Percentiles rank a stretch among this genome's conserved stretches.
Conservation (phyloP, 1,140 invertebrate species). For the Eulimnadia texana region DNA sequence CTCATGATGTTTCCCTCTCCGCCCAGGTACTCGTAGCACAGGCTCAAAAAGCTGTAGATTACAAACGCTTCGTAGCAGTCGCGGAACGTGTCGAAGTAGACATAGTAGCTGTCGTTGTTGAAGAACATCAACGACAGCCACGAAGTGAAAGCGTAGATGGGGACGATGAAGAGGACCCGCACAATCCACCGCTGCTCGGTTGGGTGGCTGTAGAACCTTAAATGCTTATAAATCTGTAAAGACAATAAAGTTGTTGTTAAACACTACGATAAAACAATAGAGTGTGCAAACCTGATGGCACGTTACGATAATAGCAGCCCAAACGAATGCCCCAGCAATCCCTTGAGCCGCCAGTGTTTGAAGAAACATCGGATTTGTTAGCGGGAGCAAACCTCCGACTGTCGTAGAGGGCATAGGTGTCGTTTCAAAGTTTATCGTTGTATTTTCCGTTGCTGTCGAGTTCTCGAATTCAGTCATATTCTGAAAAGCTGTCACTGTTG, state of each 20-base stretch:
- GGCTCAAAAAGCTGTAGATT: slow-evolving; percentile 97
- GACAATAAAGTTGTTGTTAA: not conserved
- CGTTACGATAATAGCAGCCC: slow-evolving; percentile 85
- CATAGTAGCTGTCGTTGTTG: slow-evolving; percentile 93
- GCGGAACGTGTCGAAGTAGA: slow-evolving; percentile 97
- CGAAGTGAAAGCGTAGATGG: slow-evolving; percentile 95
- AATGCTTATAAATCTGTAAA: slow-evolving; percentile 82
- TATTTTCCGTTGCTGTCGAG: not conserved
- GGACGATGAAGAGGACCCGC: slow-evolving; percentile 95
- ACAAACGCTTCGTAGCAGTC: slow-evolving; percentile 99
- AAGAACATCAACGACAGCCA: slow-evolving; percentile 97
- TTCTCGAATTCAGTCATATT: no score
- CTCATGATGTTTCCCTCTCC: slow-evolving; percentile 99
- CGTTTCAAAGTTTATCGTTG: not conserved
- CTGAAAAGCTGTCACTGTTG: no score
- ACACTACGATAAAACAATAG: not conserved
- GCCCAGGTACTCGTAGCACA: slow-evolving; percentile 96
- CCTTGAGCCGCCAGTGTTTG: slow-evolving; percentile 83
- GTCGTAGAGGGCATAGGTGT: not conserved
- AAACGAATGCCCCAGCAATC: slow-evolving; percentile 88
- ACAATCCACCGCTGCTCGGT: slow-evolving; percentile 99
- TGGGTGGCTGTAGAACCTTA: slow-evolving; percentile 69
- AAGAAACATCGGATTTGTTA: slow-evolving; percentile 50
- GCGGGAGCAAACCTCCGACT: not conserved
- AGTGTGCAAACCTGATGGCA: slow-evolving; percentile 76